Percentiles rank a stretch among this genome's conserved stretches.
phyloP scores from a whole-genome alignment of 2,797 vertebrate genomes.

The Tauraco hartlaubi region DNA sequence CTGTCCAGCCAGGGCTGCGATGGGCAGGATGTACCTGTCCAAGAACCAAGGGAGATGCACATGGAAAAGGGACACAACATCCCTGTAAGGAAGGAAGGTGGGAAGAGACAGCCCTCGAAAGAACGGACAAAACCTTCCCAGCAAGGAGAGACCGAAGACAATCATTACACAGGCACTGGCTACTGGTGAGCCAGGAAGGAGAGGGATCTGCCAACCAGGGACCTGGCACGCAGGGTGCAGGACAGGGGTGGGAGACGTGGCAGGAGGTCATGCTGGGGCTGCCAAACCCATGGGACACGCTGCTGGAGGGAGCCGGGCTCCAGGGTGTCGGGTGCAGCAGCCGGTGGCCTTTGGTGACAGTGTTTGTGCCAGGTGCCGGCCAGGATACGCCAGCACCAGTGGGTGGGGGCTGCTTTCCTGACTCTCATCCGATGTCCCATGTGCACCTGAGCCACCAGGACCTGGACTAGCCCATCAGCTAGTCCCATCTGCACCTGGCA shows the following conservation, averaged over 20 bases:
- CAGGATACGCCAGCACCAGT: accelerated
- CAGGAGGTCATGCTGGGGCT: not conserved
- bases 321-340: not conserved
- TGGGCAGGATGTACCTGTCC: not conserved
- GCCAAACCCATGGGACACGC: not conserved
- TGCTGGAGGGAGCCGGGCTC: not conserved
- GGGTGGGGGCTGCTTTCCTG: not conserved
- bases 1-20: not conserved
- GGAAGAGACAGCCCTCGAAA: not conserved
- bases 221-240: not conserved
- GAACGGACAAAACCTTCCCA: not conserved
- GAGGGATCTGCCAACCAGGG: not conserved
- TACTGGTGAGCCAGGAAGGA: not conserved
- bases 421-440: accelerated
- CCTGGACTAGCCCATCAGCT: not conserved
- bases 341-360: not conserved
- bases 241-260: not conserved
- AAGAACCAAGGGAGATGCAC: not conserved
- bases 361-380: not conserved
- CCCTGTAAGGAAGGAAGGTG: not conserved
- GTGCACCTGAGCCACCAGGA: not conserved
- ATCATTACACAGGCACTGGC: not conserved
- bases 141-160: not conserved
- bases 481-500: not conserved
- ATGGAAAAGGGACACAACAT: not conserved